Evolutionary conservation across 2,888 invertebrate genomes (phyloP).

Genomic region (Temnothorax unifasciatus): DNA sequence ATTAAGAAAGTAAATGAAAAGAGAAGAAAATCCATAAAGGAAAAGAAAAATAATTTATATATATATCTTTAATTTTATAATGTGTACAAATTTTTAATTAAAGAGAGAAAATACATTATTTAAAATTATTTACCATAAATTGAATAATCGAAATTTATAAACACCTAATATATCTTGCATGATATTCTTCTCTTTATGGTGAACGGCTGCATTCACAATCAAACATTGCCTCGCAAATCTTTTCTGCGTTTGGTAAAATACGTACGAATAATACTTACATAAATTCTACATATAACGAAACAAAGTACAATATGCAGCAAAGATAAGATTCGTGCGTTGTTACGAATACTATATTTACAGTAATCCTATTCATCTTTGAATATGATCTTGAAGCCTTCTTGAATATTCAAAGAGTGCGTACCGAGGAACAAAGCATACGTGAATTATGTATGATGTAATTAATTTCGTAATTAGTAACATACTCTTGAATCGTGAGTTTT

Average conservation of each 20-base stretch:
- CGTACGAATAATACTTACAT: background rate
- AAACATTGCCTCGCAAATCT: background rate
- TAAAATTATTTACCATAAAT: background rate
- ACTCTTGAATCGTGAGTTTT: background rate
- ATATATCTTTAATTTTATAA: background rate
- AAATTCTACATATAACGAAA: background rate
- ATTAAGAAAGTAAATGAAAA: background rate
- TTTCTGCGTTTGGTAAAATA: background rate
- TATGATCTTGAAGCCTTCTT: too few relatives aligned
- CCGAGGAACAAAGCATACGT: background rate
- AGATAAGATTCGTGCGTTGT: background rate
- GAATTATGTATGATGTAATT: background rate
- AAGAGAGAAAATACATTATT: background rate
- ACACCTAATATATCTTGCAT: background rate
- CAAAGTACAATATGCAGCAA: background rate
- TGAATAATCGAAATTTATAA: conserved; percentile 20
- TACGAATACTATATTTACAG: background rate
- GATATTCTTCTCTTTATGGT: background rate
- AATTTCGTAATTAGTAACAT: background rate
- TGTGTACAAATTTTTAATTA: background rate
- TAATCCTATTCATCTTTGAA: background rate
- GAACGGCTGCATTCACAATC: background rate
- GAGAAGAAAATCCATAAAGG: background rate
- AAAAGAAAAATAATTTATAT: background rate
- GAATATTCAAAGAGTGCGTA: background rate